Percentiles rank a stretch among this genome's conserved stretches.
These are phyloP conservation scores for Caenorhabditis inopinata DNA, from an alignment of 1,140 invertebrate genomes.

Conservation along the genomic window DNA sequence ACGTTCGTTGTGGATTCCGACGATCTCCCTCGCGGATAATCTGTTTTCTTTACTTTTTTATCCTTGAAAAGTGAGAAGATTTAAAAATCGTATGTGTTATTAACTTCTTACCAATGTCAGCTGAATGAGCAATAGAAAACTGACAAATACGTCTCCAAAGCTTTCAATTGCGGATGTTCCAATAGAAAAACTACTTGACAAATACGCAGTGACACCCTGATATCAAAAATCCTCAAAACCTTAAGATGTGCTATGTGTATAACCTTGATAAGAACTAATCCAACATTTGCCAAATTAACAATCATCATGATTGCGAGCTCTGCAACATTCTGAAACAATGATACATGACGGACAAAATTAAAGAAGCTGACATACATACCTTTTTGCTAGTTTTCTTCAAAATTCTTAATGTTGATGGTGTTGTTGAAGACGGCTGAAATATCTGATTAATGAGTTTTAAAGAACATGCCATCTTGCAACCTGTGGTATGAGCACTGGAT, in stretches of 20 bases:
- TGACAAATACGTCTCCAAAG: slow-evolving; percentile 36
- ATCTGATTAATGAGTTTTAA: not conserved
- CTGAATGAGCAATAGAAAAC: slow-evolving; percentile 9
- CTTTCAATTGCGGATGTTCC: slow-evolving; percentile 8
- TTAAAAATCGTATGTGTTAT: not conserved
- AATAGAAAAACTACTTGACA: slow-evolving; percentile 29
- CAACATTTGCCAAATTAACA: slow-evolving; percentile 10
- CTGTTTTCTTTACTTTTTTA: not conserved
- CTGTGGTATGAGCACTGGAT: too few species aligned
- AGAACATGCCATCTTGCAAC: not conserved
- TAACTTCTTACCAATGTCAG: not conserved
- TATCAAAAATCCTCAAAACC: not conserved
- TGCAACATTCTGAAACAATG: not conserved
- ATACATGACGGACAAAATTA: not conserved
- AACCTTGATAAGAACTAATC: not conserved
- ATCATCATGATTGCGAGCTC: slow-evolving; percentile 13
- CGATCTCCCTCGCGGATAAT: slow-evolving; percentile 20
- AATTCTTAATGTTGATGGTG: not conserved
- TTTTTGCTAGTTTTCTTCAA: slow-evolving; percentile 20
- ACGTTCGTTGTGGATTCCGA: not conserved
- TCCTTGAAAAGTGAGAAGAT: not conserved
- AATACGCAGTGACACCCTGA: not conserved
- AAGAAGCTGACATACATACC: not conserved
- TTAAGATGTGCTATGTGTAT: not conserved
- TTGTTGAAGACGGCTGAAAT: not conserved